Conservation (phyloP, 2,113 vertebrate species). For the Pantherophis guttatus region DNA sequence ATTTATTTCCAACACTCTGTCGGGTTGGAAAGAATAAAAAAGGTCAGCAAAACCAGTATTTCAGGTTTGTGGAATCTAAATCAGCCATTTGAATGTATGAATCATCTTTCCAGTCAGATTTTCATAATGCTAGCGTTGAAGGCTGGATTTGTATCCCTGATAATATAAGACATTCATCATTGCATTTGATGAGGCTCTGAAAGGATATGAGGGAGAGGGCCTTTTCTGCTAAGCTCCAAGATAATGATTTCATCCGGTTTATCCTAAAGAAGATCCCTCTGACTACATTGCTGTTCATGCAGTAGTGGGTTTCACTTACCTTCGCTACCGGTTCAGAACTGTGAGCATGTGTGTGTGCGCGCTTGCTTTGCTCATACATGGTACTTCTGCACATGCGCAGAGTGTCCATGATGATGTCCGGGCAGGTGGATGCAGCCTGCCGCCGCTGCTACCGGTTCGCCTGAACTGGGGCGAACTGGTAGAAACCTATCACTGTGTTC, state of each 20-base stretch:
- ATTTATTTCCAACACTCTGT: not conserved
- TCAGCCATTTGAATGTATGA: not conserved
- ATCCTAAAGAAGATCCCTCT: not conserved
- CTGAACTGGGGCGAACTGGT: no score
- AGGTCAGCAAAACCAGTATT: conserved; percentile 51
- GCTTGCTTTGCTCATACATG: no score
- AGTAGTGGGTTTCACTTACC: no score
- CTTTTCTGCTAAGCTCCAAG: not conserved
- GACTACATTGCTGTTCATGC: not conserved
- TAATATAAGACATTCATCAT: not conserved
- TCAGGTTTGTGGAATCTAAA: conserved; percentile 50
- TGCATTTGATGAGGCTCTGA: not conserved
- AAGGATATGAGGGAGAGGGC: not conserved
- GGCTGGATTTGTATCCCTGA: not conserved
- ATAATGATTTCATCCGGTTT: not conserved
- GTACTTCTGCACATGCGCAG: no score
- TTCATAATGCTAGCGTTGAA: conserved; percentile 24
- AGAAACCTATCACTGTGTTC: no score
- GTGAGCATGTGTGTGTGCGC: no score
- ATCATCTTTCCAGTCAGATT: conserved; percentile 21
- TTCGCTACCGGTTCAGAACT: no score
- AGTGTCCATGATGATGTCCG: no score
- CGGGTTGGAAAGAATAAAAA: not conserved
- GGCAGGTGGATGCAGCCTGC: no score
- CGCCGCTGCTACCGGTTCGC: no score